Percentiles rank a stretch among this genome's conserved stretches.
Evolutionary conservation across 2,797 vertebrate species (phyloP).

Genomic region (Lacerta viridis): DNA sequence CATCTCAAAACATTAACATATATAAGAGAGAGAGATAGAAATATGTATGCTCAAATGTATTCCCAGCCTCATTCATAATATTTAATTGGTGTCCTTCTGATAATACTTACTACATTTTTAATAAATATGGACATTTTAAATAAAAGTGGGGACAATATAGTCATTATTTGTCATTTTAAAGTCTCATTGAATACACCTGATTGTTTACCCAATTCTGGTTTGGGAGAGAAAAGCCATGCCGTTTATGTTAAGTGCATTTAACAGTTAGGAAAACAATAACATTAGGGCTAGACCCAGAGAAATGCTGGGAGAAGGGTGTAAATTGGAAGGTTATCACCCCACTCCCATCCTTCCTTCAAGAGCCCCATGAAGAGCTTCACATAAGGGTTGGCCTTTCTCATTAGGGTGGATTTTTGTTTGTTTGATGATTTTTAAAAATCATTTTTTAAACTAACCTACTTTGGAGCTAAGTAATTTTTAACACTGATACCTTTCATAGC

Average conservation of each 20-base stretch:
- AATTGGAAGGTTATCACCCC: neutral
- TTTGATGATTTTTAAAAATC: constrained; percentile 8
- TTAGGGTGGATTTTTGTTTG: neutral
- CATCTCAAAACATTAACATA: neutral
- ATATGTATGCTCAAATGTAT: neutral
- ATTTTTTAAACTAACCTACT: neutral
- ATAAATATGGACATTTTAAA: neutral
- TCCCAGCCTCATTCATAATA: neutral
- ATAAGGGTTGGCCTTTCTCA: neutral
- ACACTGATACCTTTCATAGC: neutral
- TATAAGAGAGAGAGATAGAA: neutral
- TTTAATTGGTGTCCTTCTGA: neutral
- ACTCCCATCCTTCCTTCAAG: neutral
- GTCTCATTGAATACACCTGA: neutral
- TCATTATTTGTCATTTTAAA: neutral
- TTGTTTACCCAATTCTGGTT: neutral
- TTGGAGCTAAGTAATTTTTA: constrained; percentile 29
- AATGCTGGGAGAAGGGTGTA: neutral
- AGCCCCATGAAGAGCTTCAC: neutral
- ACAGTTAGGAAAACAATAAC: neutral
- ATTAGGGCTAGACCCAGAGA: neutral
- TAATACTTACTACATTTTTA: neutral
- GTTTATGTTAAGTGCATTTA: neutral
- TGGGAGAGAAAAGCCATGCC: neutral
- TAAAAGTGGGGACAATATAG: neutral